A percentile compares a stretch with the other conserved stretches of the same genome.
Evolutionary conservation across 2,113 vertebrate species (phyloP).

Genomic region (Rhipidura dahli): DNA sequence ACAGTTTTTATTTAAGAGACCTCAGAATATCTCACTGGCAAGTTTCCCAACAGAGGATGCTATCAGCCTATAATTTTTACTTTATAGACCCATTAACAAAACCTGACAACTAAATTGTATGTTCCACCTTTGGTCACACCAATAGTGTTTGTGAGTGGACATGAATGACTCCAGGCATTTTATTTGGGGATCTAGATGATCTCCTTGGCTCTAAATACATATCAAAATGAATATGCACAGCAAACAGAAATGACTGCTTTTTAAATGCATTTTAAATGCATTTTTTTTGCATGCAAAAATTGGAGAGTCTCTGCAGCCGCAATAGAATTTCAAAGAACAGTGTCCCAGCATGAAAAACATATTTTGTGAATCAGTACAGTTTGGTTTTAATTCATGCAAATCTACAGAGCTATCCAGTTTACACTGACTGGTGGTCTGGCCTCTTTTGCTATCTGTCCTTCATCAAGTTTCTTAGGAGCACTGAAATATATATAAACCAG

Average conservation of each 20-base stretch:
- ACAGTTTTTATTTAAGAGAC: neutral
- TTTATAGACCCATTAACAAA: constrained; percentile 41
- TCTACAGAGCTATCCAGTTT: constrained; percentile 2
- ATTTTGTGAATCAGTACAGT: constrained; percentile 4
- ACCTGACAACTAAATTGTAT: constrained; percentile 47
- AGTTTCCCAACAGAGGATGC: neutral
- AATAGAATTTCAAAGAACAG: neutral
- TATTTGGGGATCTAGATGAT: constrained; percentile 1
- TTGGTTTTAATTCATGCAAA: constrained; percentile 7
- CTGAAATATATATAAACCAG: neutral
- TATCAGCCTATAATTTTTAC: constrained; percentile 46
- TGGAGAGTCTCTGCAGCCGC: neutral
- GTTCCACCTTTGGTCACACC: neutral
- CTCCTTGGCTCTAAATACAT: neutral
- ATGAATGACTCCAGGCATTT: neutral
- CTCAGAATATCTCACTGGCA: neutral
- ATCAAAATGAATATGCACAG: neutral
- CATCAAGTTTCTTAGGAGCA: neutral
- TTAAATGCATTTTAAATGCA: no score
- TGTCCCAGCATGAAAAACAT: neutral
- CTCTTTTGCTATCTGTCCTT: constrained; percentile 22
- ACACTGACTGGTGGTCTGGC: neutral
- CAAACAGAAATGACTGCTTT: constrained; percentile 4
- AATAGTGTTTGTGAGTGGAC: neutral
- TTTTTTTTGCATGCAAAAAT: neutral